phyloP scores from a whole-genome alignment of 2,113 vertebrate genomes.

The Zosterops hypoxanthus region DNA sequence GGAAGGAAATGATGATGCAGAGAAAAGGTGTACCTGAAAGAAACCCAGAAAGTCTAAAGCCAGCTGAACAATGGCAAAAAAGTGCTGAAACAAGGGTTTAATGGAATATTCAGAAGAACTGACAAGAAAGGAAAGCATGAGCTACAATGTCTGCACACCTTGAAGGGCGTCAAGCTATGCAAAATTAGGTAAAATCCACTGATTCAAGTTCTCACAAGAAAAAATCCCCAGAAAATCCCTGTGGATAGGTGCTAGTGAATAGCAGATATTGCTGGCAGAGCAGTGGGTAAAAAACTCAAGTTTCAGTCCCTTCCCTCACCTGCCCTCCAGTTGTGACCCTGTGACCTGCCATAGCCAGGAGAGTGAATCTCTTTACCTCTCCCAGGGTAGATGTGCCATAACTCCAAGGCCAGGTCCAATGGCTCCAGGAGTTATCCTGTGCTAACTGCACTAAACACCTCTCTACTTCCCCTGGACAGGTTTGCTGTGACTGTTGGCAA shows the following conservation, averaged over 20 bases:
- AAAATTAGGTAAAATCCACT: not conserved
- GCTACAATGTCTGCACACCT: not conserved
- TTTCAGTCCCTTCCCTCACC: not conserved
- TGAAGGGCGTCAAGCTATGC: rapidly evolving
- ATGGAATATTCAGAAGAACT: not conserved
- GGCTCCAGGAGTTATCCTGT: rapidly evolving
- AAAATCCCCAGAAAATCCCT: not conserved
- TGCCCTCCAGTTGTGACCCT: not conserved
- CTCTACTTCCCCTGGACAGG: rapidly evolving
- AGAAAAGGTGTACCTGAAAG: not conserved
- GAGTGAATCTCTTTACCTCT: not conserved
- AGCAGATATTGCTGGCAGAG: not conserved
- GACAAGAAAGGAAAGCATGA: not conserved
- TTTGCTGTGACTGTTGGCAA: not conserved
- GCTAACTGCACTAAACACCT: not conserved
- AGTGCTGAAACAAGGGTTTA: not conserved
- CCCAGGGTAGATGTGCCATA: rapidly evolving
- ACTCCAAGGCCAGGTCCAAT: not conserved
- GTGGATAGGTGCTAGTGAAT: not conserved
- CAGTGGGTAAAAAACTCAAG: not conserved
- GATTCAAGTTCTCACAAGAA: not conserved
- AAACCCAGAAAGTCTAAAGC: not conserved
- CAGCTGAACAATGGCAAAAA: not conserved
- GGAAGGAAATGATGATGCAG: not conserved
- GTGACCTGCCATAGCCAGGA: not conserved